These are phyloP conservation scores for Coleophora flavipennella DNA, from an alignment of 2,888 invertebrate species.

Conservation along the genomic window DNA sequence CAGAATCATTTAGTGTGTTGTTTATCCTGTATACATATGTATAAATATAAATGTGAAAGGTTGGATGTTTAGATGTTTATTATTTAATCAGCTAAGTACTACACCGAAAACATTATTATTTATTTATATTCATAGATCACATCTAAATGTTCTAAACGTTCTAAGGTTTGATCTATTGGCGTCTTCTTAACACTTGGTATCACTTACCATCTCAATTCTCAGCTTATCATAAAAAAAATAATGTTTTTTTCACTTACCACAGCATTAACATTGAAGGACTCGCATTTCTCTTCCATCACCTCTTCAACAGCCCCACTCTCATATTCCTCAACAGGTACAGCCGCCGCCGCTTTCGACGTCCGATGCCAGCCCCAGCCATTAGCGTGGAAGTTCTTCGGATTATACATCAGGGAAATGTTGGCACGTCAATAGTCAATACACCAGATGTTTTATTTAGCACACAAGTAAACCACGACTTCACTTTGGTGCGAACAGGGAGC, in stretches of 20 bases:
- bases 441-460: constrained; percentile 16
- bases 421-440: constrained; percentile 6
- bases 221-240: too few relatives aligned
- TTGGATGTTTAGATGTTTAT: too few relatives aligned
- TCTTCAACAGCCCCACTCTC: constrained; percentile 58
- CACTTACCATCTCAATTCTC: too few relatives aligned
- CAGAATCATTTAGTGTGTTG: too few relatives aligned
- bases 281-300: constrained; percentile 57
- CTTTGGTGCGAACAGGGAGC: constrained; percentile 18
- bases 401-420: constrained; percentile 33
- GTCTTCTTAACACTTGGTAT: too few relatives aligned
- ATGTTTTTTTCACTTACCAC: constrained; percentile 42
- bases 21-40: too few relatives aligned
- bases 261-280: constrained; percentile 50
- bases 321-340: constrained; percentile 61
- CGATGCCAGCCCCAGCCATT: constrained; percentile 67
- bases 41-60: too few relatives aligned
- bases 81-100: too few relatives aligned
- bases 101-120: too few relatives aligned
- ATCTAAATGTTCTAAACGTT: too few relatives aligned
- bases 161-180: too few relatives aligned
- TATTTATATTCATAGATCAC: too few relatives aligned
- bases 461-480: constrained; percentile 20
- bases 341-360: constrained; percentile 35
- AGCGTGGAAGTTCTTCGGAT: constrained; percentile 61